Base-by-base conservation (phyloP, 2,888 invertebrate genomes). In the Ophion costatus region DNA sequence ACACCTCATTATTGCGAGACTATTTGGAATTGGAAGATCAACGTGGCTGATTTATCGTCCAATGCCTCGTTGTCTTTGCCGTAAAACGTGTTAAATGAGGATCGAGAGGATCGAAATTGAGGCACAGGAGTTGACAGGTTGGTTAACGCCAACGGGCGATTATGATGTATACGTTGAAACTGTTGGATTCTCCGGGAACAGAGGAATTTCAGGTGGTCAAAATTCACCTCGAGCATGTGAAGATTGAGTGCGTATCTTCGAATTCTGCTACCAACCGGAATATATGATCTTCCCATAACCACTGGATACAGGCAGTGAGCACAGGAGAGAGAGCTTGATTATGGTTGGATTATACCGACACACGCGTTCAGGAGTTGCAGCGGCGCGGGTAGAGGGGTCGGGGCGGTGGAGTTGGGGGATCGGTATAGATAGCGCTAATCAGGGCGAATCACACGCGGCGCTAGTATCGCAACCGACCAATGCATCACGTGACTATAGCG, bases 371-470 rank as follows among this genome's bases (percentile, higher is more conserved):
- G 22, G 9, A 63, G 63, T 75, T n/a, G 17, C 45, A 20, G n/a
- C 10, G 61, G 42, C 11, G 42, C 33, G 63, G 74, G 24, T 42
- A 11, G 14, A 14, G 45, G 9, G 56, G 61, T 24, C 85, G 87
- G 82, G 86, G 86, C 86, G 86, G 87, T 38, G 45, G 3, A 2
- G 11, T 45, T 45, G 45, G 45, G 45, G 90, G 90, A 92, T 92
- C 90, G 93, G 91, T 92, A 90, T 84, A 92, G 92, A 93, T 93
- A 92, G 90, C 89, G 91, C 92, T 93, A 93, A 93, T 93, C 93
- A 92, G 92, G 91, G 91, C 90, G 91, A 91, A 93, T 93, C 93
- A 90, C 92, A 90, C 89, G 88, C 88, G 66, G 67, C 87, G 88
- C 77, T 79, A 90, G 77, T 92, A 93, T 92, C 92, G 92, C 89